Conservation (phyloP, 2,888 invertebrate species). For the Sipunculus nudus region DNA sequence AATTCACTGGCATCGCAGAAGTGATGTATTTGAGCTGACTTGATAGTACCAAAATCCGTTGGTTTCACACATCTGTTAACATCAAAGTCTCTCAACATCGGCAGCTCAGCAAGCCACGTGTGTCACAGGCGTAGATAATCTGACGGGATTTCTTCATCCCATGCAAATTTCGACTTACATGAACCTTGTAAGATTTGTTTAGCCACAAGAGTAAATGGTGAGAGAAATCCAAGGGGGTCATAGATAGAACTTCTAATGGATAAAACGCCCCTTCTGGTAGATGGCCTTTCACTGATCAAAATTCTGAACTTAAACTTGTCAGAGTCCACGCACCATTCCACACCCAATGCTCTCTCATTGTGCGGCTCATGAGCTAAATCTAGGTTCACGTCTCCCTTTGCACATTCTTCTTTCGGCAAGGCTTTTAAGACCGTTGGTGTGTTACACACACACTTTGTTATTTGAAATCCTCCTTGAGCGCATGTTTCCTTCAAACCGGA, state of each 20-base stretch:
- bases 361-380: neutral
- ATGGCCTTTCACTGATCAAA: neutral
- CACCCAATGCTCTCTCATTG: neutral
- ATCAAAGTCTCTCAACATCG: neutral
- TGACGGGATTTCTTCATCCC: too few species aligned
- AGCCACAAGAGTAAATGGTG: neutral
- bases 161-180: too few species aligned
- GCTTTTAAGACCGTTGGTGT: neutral
- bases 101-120: neutral
- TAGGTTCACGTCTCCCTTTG: too few species aligned
- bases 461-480: neutral
- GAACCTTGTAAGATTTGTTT: neutral
- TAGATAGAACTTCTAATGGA: neutral
- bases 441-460: neutral
- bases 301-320: neutral
- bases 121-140: too few species aligned
- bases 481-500: neutral
- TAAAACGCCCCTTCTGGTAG: neutral
- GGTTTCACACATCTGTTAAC: neutral
- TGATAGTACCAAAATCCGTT: too few species aligned
- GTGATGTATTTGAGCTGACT: slow-evolving; percentile 30
- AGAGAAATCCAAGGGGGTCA: neutral
- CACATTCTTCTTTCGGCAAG: too few species aligned
- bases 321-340: neutral
- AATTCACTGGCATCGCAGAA: too few species aligned